Evolutionary conservation across 2,888 invertebrate species (phyloP), one percentile per base, ranked within the genome.

Genomic region (Linnaemya tessellans): DNA sequence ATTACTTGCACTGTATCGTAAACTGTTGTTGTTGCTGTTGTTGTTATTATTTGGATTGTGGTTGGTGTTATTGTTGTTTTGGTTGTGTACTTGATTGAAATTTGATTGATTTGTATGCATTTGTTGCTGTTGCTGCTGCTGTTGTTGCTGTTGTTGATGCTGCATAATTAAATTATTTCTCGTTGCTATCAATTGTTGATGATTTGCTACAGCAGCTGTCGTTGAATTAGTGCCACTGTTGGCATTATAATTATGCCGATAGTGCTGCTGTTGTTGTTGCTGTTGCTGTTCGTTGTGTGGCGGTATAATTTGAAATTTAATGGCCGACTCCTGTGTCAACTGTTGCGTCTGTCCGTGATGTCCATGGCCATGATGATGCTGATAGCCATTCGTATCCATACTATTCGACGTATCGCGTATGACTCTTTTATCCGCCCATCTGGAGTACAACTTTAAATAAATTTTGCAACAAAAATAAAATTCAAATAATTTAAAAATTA

Each of bases 281-380:
- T 88, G 89, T 62, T 90, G 89, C 4, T 88, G 89, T 62, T 90
- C 89, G 68, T 90, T 90, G 38, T 90, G 90, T 84, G 88, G 89
- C 86, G 91, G 92, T 89, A 91, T 91, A 87, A 92, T 91, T 89
- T 92, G 92, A 85, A 92, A 92, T 88, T 92, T 92, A 84, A 92
- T 91, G 56, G 91, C 92, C 80, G 90, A 90, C 84, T 91, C 92
- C 80, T 92, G 92, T 18, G 91, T 87, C 88, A 91, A 87, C 83
- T 90, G 90, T 86, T 91, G 90, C 20, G 89, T 90, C 80, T 90
- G 90, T 15, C 87, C 89, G 80, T 90, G 91, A 51, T 89, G 87
- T 79, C 89, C 90, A 82, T 89, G 89, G 35, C 89, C 90, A 49
- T 89, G 90, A 80, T 90, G 90, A 38, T 89, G 89, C 78, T 81